phyloP scores from a whole-genome alignment of 2,113 vertebrate species.

The Odontophorus gujanensis region DNA sequence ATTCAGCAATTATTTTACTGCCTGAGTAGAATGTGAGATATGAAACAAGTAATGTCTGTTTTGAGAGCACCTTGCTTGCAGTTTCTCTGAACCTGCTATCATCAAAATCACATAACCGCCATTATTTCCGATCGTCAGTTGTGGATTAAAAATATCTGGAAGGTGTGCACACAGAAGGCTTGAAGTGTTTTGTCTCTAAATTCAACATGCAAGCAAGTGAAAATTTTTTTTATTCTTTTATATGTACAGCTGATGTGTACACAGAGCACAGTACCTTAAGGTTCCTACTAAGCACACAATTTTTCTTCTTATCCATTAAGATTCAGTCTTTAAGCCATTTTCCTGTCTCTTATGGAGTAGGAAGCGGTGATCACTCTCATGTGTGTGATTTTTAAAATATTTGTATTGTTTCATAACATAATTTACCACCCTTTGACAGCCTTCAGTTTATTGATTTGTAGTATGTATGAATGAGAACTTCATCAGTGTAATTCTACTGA shows the following conservation, averaged over 20 bases:
- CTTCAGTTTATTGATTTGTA: not conserved
- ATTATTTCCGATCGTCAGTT: not conserved
- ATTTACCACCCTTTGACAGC: not conserved
- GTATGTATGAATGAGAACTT: conserved; percentile 1
- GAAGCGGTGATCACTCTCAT: not conserved
- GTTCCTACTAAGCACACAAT: not conserved
- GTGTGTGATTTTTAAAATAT: not conserved
- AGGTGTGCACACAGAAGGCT: not conserved
- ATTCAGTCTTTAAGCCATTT: not conserved
- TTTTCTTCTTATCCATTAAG: not conserved
- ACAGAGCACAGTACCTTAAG: not conserved
- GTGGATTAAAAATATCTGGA: not conserved
- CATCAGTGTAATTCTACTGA: not conserved
- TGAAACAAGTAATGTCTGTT: not conserved
- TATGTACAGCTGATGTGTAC: not conserved
- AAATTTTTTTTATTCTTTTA: not conserved
- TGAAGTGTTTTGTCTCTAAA: not conserved
- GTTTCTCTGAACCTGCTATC: not conserved
- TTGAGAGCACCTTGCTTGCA: not conserved
- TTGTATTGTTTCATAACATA: not conserved
- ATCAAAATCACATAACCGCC: not conserved
- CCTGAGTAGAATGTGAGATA: not conserved
- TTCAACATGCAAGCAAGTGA: not conserved
- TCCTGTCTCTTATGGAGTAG: not conserved
- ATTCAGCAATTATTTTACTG: not conserved